Evolutionary conservation across 2,888 invertebrate genomes (phyloP).

Genomic region (Pseudococcus jackbeardsleyi): DNA sequence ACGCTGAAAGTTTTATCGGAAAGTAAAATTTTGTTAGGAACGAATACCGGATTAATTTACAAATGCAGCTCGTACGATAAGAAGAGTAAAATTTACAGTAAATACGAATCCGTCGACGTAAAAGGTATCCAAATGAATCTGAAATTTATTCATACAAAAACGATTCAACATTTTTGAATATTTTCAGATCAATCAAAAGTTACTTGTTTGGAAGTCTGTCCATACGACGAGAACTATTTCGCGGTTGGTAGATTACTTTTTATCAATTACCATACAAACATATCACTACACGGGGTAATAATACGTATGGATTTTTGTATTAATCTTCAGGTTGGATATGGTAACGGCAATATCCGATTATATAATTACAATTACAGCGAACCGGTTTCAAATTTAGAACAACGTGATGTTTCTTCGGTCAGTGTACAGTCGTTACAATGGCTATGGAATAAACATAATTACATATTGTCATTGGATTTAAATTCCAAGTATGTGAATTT

Average conservation of each 20-base stretch:
- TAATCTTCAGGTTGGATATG: slow-evolving; percentile 50
- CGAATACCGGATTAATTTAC: slow-evolving; percentile 4
- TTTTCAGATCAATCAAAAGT: slow-evolving; percentile 22
- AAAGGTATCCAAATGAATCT: slow-evolving; percentile 2
- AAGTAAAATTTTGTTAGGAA: slow-evolving; percentile 43
- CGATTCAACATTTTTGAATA: not conserved
- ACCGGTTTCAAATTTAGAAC: slow-evolving; percentile 50
- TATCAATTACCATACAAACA: not conserved
- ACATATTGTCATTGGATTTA: slow-evolving; percentile 51
- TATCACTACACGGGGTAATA: not conserved
- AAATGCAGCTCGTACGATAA: slow-evolving; percentile 49
- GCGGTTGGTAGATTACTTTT: slow-evolving; percentile 25
- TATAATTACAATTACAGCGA: slow-evolving; percentile 37
- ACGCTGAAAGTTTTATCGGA: slow-evolving; percentile 30
- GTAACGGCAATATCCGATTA: slow-evolving; percentile 35
- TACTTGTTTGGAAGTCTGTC: slow-evolving; percentile 52
- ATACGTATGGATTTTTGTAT: slow-evolving; percentile 17
- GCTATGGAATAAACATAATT: slow-evolving; percentile 56
- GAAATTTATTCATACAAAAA: not conserved
- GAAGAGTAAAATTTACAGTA: slow-evolving; percentile 28
- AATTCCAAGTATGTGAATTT: slow-evolving; percentile 42
- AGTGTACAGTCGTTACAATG: slow-evolving; percentile 35
- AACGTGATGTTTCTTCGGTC: slow-evolving; percentile 28
- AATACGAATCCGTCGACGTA: not conserved
- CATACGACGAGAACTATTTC: slow-evolving; percentile 47